A percentile compares a stretch with the other conserved stretches of the same genome.
phyloP scores from a whole-genome alignment of 2,797 vertebrate genomes.

The Periparus ater region DNA sequence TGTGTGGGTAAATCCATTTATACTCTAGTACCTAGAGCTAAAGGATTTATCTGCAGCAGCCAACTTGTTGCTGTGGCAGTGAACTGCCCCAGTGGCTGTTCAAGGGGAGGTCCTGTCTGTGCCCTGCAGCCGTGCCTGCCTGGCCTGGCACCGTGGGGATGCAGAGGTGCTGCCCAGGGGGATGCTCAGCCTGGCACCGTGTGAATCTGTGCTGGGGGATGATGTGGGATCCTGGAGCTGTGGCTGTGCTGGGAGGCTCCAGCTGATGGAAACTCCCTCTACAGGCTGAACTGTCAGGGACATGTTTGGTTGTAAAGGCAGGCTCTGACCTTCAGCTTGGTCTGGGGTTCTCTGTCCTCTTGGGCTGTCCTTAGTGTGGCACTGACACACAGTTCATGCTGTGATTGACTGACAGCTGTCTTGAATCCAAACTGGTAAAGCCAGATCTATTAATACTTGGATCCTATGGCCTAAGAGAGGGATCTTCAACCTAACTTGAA shows the following conservation, averaged over 20 bases:
- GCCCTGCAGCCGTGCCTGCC: fast-evolving
- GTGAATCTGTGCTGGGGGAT: neutral
- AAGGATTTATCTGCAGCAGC: neutral
- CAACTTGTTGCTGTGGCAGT: neutral
- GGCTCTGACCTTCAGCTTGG: neutral
- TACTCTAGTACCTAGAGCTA: neutral
- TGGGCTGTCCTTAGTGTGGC: neutral
- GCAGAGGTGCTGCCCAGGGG: neutral
- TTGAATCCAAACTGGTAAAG: neutral
- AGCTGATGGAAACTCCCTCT: neutral
- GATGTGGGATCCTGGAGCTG: neutral
- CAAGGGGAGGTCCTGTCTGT: neutral
- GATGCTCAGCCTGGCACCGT: fast-evolving
- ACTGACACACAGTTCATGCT: neutral
- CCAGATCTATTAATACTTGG: neutral
- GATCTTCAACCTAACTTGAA: neutral
- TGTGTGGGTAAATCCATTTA: neutral
- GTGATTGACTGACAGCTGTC: neutral
- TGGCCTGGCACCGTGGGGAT: fast-evolving
- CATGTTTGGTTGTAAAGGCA: neutral
- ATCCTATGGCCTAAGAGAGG: neutral
- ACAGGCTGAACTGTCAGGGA: neutral
- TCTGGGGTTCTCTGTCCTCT: neutral
- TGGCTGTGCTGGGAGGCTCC: neutral
- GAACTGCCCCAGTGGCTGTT: neutral